Evolutionary conservation across 2,113 vertebrate genomes (phyloP).

Genomic region (Halichoeres trimaculatus): DNA sequence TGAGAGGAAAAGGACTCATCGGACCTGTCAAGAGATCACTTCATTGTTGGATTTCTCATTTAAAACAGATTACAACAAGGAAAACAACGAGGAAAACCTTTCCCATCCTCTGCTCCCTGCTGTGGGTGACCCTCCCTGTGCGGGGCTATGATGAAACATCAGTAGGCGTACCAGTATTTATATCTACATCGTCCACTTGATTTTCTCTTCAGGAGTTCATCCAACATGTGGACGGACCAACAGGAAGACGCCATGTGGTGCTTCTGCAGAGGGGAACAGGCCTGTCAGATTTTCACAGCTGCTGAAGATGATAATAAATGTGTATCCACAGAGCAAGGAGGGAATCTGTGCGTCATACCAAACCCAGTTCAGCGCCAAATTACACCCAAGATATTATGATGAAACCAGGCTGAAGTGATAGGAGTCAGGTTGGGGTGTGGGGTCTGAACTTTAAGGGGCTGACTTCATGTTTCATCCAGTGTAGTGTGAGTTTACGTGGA

Average conservation of each 20-base stretch:
- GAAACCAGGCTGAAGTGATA: neutral
- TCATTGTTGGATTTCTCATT: conserved; percentile 3
- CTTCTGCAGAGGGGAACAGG: conserved; percentile 12
- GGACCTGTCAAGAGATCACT: neutral
- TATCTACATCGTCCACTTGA: neutral
- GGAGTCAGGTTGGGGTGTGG: too few species aligned
- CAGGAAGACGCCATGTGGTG: conserved; percentile 10
- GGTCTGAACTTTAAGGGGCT: too few species aligned
- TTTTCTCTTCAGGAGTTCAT: neutral
- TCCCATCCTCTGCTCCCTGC: too few species aligned
- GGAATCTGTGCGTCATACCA: neutral
- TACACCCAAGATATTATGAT: neutral
- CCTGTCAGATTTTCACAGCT: conserved; percentile 39
- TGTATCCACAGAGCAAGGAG: conserved; percentile 17
- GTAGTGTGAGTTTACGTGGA: too few species aligned
- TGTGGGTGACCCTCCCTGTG: neutral
- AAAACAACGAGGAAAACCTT: neutral
- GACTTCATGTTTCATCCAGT: too few species aligned
- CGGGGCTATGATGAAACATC: conserved; percentile 7
- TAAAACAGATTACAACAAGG: neutral
- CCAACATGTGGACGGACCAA: conserved; percentile 26
- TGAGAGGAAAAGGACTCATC: neutral
- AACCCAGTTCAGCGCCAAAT: neutral
- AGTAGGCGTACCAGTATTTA: conserved; percentile 5
- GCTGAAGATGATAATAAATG: conserved; percentile 38